Evolutionary conservation across 2,888 invertebrate genomes (phyloP), one percentile per base, ranked within the genome.

Genomic region (Neoscelio sp.): DNA sequence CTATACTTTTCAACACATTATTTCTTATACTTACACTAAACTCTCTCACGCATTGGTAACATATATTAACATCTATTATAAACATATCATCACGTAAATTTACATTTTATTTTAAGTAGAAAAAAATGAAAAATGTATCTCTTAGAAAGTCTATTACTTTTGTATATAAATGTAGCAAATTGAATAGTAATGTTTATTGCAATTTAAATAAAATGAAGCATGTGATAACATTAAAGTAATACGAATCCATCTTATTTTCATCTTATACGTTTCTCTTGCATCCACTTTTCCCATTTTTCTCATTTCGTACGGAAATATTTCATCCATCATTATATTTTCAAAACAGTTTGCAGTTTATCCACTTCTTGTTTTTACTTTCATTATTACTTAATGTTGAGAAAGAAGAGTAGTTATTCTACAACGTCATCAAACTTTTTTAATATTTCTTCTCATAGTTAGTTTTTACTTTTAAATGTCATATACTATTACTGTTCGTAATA

Each of bases 291-390:
- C n/a, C 46, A 26, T 46, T 23, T 40, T 33, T 6, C 6, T 50
- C 10, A 13, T 42, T 50, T 42, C 13, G 40, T n/a, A 12, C 15
- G 18, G 7, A 52, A 65, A 46, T 50, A 65, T 65, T 20, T 40
- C 30, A 30, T 40, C 28, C 28, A 30, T 48, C 38, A 64, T 50
- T 50, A 40, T 64, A 50, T n/a, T 17, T 15, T 10, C 2, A 6
- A 30, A 30, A 26, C 20, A 33, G 20, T 44, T 42, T 26, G 4
- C n/a, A 23, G 35, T 28, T 35, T 48, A n/a, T 48, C 30, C 35
- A 7, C 2, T 35, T 20, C 15, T 33, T 46, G 23, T 15, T 46
- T 60, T 60, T 30, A 12, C 60, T 60, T 46, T 40, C 26, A 2
- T 58, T 42, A 6, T 28, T 42, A 40, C 26, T 23, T 23, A 20